phyloP scores from a whole-genome alignment of 2,888 invertebrate genomes.

The Danaus chrysippus region DNA sequence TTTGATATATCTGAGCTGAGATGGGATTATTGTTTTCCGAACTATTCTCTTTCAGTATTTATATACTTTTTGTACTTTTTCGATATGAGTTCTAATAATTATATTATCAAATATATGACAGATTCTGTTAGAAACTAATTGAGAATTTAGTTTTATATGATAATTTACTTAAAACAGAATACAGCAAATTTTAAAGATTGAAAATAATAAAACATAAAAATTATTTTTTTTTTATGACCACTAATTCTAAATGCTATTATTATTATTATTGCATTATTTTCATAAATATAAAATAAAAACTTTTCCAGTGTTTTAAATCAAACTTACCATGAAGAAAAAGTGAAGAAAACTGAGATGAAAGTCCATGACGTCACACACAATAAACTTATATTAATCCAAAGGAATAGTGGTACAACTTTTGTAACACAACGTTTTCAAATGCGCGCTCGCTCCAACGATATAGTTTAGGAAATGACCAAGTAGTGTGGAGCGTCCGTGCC shows the following conservation, averaged over 20 bases:
- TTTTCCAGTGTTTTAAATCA: not conserved
- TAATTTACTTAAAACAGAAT: too few species aligned
- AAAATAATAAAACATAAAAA: too few species aligned
- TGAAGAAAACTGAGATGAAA: conserved; percentile 47
- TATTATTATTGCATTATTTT: too few species aligned
- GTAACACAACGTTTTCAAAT: conserved; percentile 44
- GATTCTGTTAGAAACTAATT: too few species aligned
- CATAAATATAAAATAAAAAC: not conserved
- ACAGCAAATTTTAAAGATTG: too few species aligned
- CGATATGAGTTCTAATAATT: too few species aligned
- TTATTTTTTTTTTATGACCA: too few species aligned
- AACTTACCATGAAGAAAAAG: conserved; percentile 49
- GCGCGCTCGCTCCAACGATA: conserved; percentile 43
- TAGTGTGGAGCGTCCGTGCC: conserved; percentile 54
- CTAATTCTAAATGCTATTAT: too few species aligned
- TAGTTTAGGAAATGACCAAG: conserved; percentile 42
- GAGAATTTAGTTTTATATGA: too few species aligned
- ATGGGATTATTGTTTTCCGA: not conserved
- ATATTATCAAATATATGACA: too few species aligned
- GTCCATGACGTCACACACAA: conserved; percentile 54
- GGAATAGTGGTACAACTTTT: conserved; percentile 46
- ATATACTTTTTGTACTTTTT: too few species aligned
- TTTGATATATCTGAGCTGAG: not conserved
- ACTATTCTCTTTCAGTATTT: not conserved
- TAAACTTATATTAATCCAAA: conserved; percentile 44